Evolutionary conservation across 1,140 invertebrate genomes (phyloP).

Genomic region (Tribolium madens): DNA sequence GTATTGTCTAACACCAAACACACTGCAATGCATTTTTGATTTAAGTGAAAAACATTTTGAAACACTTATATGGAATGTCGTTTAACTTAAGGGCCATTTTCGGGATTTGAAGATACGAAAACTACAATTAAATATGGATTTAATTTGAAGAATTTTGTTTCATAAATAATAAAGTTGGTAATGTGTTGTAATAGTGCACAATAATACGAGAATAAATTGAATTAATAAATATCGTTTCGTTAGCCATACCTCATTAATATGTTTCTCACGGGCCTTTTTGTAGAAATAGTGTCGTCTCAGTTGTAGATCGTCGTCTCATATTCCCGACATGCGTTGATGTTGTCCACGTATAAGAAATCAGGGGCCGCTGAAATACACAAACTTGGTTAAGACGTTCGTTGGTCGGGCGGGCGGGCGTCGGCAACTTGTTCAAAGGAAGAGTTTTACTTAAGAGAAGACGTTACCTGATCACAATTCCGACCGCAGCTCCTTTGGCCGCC

Average conservation of each 20-base stretch:
- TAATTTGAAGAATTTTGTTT: no score
- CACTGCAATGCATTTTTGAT: no score
- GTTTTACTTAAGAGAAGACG: constrained; percentile 50
- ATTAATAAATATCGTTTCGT: no score
- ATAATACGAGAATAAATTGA: no score
- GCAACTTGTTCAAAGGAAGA: constrained; percentile 49
- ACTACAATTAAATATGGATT: no score
- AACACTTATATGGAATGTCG: no score
- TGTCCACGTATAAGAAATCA: constrained; percentile 53
- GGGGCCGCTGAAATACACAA: constrained; percentile 42
- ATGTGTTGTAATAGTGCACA: no score
- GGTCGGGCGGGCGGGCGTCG: not conserved
- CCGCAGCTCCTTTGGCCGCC: constrained; percentile 52
- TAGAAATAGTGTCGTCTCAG: constrained; percentile 13
- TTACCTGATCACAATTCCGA: constrained; percentile 54
- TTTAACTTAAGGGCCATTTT: no score
- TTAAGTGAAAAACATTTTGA: no score
- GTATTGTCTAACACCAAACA: no score
- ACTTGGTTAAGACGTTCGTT: constrained; percentile 51
- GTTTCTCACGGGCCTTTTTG: not conserved
- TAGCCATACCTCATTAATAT: not conserved
- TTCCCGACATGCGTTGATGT: constrained; percentile 41
- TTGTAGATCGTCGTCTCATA: constrained; percentile 48
- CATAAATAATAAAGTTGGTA: no score
- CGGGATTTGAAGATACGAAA: no score